Conservation (phyloP, 2,888 invertebrate species). For the Cataglyphis albicans region DNA sequence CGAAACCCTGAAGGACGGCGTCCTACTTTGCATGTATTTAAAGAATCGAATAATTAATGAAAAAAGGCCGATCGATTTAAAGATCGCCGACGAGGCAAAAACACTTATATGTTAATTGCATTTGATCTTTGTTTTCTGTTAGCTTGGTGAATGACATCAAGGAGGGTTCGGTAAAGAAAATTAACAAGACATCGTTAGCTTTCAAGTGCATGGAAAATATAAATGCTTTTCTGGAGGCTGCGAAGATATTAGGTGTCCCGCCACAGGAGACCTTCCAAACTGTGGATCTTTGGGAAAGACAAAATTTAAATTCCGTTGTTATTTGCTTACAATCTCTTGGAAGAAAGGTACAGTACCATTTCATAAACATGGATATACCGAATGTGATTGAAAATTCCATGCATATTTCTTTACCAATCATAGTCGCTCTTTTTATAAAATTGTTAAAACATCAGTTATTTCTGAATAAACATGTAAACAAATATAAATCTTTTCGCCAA, state of each 20-base stretch:
- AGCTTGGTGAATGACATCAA: constrained; percentile 95
- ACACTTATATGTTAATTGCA: not conserved
- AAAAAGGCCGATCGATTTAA: not conserved
- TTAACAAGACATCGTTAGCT: constrained; percentile 95
- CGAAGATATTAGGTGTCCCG: constrained; percentile 95
- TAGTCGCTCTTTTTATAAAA: not conserved
- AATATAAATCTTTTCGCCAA: not conserved
- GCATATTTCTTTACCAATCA: not conserved
- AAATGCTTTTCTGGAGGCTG: constrained; percentile 95
- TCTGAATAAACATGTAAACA: not conserved
- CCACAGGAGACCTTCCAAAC: constrained; percentile 98
- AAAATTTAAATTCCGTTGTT: constrained; percentile 98
- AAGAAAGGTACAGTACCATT: constrained; percentile 91
- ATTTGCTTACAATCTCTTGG: constrained; percentile 98
- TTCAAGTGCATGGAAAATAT: constrained; percentile 99
- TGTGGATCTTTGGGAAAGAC: constrained; percentile 98
- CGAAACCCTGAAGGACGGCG: constrained; percentile 96
- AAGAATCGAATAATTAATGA: constrained; percentile 2
- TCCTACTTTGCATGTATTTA: constrained; percentile 94
- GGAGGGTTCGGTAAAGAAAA: constrained; percentile 95
- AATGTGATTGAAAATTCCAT: not conserved
- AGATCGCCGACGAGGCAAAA: not conserved
- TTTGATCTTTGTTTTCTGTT: constrained; percentile 56
- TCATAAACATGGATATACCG: not conserved
- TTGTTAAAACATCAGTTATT: not conserved